phyloP scores from a whole-genome alignment of 1,140 invertebrate species.

The Patella vulgata region DNA sequence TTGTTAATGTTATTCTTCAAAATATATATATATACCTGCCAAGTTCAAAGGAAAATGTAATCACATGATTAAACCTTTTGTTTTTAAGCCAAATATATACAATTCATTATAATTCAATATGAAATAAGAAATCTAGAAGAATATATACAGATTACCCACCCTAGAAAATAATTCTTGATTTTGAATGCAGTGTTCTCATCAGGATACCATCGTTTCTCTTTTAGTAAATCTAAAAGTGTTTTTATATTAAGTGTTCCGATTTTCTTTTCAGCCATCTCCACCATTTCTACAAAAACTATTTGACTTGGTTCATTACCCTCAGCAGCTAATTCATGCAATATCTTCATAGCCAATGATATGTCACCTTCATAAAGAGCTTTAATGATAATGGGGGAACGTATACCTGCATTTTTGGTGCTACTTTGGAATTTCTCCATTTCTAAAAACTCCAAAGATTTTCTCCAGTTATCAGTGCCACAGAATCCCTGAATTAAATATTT shows the following conservation, averaged over 20 bases:
- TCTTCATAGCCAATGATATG: background rate
- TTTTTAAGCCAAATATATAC: no score
- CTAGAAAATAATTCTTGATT: background rate
- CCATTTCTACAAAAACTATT: background rate
- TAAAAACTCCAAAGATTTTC: constrained; percentile 14
- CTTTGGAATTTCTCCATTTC: constrained; percentile 21
- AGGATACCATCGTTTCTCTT: background rate
- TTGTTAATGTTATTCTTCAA: no score
- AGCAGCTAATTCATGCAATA: constrained; percentile 8
- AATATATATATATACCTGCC: no score
- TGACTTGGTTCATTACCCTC: background rate
- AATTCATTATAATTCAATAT: no score
- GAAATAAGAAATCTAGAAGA: no score
- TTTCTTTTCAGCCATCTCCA: no score
- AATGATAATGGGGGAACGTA: constrained; percentile 13
- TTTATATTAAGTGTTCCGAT: background rate
- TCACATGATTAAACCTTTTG: no score
- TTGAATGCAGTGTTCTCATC: background rate
- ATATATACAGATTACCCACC: no score
- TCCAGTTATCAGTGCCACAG: constrained; percentile 15
- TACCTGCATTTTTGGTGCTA: background rate
- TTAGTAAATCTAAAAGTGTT: background rate
- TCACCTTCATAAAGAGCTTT: constrained; percentile 21
- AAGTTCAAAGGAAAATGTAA: no score
- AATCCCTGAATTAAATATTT: constrained; percentile 21